Percentiles rank a stretch among this genome's conserved stretches.
Evolutionary conservation across 2,888 invertebrate species (phyloP).

Genomic region (Saturnia pavonia): DNA sequence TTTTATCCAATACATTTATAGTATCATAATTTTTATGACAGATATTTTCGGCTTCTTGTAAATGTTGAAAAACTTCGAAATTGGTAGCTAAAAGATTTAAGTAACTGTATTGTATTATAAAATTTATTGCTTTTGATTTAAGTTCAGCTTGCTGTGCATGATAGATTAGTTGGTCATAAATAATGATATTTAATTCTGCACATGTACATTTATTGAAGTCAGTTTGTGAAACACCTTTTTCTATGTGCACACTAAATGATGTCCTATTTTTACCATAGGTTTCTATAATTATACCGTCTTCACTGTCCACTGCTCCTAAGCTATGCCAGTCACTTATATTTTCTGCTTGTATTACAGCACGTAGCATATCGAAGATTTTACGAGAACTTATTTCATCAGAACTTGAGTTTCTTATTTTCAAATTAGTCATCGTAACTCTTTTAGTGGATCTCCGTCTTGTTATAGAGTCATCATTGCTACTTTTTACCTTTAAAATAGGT

Average conservation of each 20-base stretch:
- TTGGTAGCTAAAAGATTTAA: slow-evolving; percentile 58
- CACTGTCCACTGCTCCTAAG: slow-evolving; percentile 61
- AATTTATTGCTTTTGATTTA: slow-evolving; percentile 60
- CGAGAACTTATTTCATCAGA: slow-evolving; percentile 32
- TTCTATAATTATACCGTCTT: slow-evolving; percentile 43
- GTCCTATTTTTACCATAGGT: slow-evolving; percentile 36
- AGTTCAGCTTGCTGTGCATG: slow-evolving; percentile 70
- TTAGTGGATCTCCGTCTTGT: slow-evolving; percentile 44
- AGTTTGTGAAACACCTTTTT: slow-evolving; percentile 60
- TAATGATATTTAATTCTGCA: slow-evolving; percentile 60
- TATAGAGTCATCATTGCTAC: slow-evolving; percentile 27
- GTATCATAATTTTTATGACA: slow-evolving; percentile 40
- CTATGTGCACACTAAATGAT: slow-evolving; percentile 53
- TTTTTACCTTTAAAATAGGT: slow-evolving; percentile 54
- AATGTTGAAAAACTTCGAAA: slow-evolving; percentile 51
- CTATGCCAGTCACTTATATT: slow-evolving; percentile 58
- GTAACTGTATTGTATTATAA: slow-evolving; percentile 56
- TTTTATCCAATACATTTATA: slow-evolving; percentile 45
- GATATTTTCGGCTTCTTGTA: slow-evolving; percentile 59
- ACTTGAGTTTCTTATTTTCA: slow-evolving; percentile 36
- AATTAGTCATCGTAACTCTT: slow-evolving; percentile 61
- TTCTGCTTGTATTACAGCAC: slow-evolving; percentile 60
- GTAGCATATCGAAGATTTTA: slow-evolving; percentile 58
- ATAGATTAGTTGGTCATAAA: slow-evolving; percentile 65
- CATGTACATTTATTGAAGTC: slow-evolving; percentile 66